Conservation (phyloP, 2,797 vertebrate species). For the Rhabdomys pumilio region DNA sequence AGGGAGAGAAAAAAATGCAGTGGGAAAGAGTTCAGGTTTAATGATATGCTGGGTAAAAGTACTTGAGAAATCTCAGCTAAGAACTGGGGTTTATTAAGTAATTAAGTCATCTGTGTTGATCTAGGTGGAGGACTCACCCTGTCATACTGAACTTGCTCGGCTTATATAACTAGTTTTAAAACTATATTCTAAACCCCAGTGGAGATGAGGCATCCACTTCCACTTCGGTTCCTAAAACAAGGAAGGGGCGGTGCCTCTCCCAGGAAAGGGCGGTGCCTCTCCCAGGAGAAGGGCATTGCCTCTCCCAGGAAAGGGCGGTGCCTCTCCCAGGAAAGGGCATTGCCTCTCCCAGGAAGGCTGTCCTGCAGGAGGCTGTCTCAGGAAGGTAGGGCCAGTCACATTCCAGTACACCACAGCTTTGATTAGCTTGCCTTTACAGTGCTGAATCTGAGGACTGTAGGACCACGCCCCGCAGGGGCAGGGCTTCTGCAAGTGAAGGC, state of each 20-base stretch:
- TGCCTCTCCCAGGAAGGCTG: neutral
- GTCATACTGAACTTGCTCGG: neutral
- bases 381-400: no score
- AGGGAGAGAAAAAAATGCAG: neutral
- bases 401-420: neutral
- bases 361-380: neutral
- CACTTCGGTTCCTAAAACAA: neutral
- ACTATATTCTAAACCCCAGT: neutral
- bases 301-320: neutral
- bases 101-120: neutral
- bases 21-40: neutral
- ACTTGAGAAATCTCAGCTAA: neutral
- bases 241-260: neutral
- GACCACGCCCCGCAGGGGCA: neutral
- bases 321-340: neutral
- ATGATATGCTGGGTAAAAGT: neutral
- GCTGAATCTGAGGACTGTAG: neutral
- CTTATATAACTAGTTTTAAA: slow-evolving; percentile 19
- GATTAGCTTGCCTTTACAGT: neutral
- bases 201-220: neutral
- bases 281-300: no score
- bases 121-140: neutral
- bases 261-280: neutral
- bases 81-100: neutral
- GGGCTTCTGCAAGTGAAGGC: neutral